Conservation (phyloP, 2,797 vertebrate species). For the Hozukius guyotensis region DNA sequence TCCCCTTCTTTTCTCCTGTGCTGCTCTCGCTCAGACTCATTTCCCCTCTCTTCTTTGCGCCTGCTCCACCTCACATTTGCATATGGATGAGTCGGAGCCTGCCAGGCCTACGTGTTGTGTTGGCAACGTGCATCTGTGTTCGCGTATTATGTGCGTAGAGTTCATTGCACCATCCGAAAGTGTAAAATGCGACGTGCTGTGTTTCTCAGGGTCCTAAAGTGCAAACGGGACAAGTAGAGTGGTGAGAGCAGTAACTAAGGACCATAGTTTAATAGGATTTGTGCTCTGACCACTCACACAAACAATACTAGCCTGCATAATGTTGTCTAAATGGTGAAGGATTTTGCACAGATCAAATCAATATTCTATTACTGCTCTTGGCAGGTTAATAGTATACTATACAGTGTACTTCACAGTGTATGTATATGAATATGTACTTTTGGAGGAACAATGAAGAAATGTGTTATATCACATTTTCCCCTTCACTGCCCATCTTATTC, state of each 20-base stretch:
- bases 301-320: not conserved
- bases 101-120: slow-evolving; percentile 34
- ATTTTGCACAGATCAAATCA: slow-evolving; percentile 21
- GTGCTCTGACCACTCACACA: not conserved
- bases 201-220: slow-evolving; percentile 23
- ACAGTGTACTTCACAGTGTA: not conserved
- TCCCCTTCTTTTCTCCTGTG: slow-evolving; percentile 21
- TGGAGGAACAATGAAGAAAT: not conserved
- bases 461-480: not conserved
- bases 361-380: slow-evolving; percentile 13
- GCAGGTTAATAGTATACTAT: not conserved
- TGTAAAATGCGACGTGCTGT: not conserved
- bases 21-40: slow-evolving; percentile 49
- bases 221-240: not conserved
- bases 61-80: slow-evolving; percentile 66
- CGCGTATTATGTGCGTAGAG: slow-evolving; percentile 3
- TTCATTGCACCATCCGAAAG: slow-evolving; percentile 32
- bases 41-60: slow-evolving; percentile 58
- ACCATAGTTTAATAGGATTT: slow-evolving; percentile 6
- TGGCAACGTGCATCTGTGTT: slow-evolving; percentile 28
- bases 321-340: not conserved
- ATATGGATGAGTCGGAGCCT: slow-evolving; percentile 62
- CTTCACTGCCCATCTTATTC: not conserved
- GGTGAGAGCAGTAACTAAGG: not conserved
- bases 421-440: not conserved